Evolutionary conservation across 2,888 invertebrate genomes (phyloP), one percentile per base, ranked within the genome.

Genomic region (Cyclophora albipunctata): DNA sequence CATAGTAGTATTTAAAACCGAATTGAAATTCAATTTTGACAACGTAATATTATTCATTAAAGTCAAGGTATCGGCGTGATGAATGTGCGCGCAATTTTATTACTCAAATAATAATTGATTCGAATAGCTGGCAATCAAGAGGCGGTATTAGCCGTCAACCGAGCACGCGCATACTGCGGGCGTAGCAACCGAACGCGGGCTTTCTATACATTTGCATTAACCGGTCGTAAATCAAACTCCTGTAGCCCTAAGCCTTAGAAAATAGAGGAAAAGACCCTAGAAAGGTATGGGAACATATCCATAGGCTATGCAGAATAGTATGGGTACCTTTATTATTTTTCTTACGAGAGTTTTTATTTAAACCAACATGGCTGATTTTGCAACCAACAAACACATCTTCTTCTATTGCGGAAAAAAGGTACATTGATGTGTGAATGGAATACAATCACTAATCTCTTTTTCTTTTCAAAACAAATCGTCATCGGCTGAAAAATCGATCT

Each of bases 171-270:
- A 57, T 58, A 51, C 52, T 49, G 55, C 56, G 48, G 4, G 37
- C 37, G 56, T 67, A 64, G 66, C 67, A 69, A 64, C 67, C 53
- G 50, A 65, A 66, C 64, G 63, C 60, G 64, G 67, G 64, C 71
- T 75, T 71, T 76, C 72, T 71, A 78, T 77, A 78, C 74, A 78
- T 84, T 81, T 81, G 76, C 80, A 81, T 81, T 78, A 76, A 73
- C 73, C 66, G 71, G 64, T 71, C 80, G 72, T 85, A 83, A 85
- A 83, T 85, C 83, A 85, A 78, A 79, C 73, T 72, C 69, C 67
- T 62, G 62, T 59, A 66, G 62, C 64, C 64, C 58, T 66, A 63
- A 68, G 65, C 66, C 57, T 55, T 59, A 52, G 61, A 62, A 58
- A 53, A 59, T 59, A 65, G 63, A 63, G 60, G 50, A 47, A 52